Percentiles rank a stretch among this genome's conserved stretches.
Conservation (phyloP, 1,140 invertebrate species). For the Andrena cerasifolii region DNA sequence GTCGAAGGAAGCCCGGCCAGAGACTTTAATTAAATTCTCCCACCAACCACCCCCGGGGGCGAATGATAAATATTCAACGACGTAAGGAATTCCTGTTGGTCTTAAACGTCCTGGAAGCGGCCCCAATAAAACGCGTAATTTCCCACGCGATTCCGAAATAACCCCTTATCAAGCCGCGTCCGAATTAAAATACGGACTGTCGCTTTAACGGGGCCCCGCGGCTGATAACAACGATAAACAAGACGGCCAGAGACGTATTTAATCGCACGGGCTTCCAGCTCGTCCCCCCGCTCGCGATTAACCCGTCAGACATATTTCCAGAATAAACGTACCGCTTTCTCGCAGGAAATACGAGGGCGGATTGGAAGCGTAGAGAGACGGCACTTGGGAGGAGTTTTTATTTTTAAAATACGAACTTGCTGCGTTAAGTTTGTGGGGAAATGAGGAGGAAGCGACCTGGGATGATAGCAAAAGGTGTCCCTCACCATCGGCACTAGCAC, state of each 20-base stretch:
- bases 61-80: slow-evolving; percentile 54
- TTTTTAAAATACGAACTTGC: too few relatives aligned
- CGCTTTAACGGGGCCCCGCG: not conserved
- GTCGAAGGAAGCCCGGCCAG: not conserved
- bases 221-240: not conserved
- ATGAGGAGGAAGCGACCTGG: too few relatives aligned
- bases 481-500: too few relatives aligned
- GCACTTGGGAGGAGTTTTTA: too few relatives aligned
- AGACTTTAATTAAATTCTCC: slow-evolving; percentile 56
- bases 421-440: too few relatives aligned
- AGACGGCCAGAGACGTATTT: not conserved
- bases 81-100: slow-evolving; percentile 45
- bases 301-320: not conserved
- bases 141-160: slow-evolving; percentile 32
- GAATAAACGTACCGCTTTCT: not conserved
- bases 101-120: slow-evolving; percentile 32
- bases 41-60: too few relatives aligned
- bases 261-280: not conserved
- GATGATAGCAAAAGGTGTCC: too few relatives aligned
- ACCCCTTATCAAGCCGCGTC: not conserved
- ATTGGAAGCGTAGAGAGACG: too few relatives aligned
- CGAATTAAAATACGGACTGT: slow-evolving; percentile 4
- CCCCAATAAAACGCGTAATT: slow-evolving; percentile 49
- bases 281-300: not conserved
- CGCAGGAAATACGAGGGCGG: not conserved